A percentile compares a stretch with the other conserved stretches of the same genome.
Conservation (phyloP, 1,140 invertebrate species). For the Zaprionus inermis region DNA sequence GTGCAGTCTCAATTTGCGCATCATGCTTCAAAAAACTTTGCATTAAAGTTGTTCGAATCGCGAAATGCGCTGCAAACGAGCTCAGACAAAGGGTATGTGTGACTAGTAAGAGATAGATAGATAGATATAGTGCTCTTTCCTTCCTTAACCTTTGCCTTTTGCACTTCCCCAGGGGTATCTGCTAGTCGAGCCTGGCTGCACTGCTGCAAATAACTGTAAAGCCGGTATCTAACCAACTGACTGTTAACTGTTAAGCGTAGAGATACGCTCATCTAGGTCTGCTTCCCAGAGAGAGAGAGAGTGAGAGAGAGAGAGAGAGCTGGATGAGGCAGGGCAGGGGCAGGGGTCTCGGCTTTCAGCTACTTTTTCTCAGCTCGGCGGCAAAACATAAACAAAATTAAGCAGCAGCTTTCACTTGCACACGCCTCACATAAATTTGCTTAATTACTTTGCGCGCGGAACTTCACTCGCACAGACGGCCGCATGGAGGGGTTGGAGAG, state of each 20-base stretch:
- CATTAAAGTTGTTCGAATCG: not conserved
- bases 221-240: slow-evolving; percentile 16
- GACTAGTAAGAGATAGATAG: not conserved
- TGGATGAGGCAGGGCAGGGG: too few species aligned
- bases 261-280: not conserved
- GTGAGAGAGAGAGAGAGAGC: too few species aligned
- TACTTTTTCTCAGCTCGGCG: slow-evolving; percentile 21
- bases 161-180: not conserved
- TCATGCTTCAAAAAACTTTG: not conserved
- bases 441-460: slow-evolving; percentile 47
- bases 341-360: slow-evolving; percentile 18
- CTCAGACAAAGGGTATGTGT: not conserved
- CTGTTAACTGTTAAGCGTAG: slow-evolving; percentile 29
- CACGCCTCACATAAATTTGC: slow-evolving; percentile 50
- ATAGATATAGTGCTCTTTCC: too few species aligned
- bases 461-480: slow-evolving; percentile 37
- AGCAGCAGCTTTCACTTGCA: slow-evolving; percentile 38
- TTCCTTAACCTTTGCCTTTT: not conserved
- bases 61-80: not conserved
- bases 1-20: not conserved
- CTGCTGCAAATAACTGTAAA: slow-evolving; percentile 16
- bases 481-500: not conserved
- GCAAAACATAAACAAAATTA: slow-evolving; percentile 50
- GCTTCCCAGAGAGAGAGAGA: not conserved
- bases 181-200: not conserved